Evolutionary conservation across 2,888 invertebrate genomes (phyloP), one percentile per base, ranked within the genome.

Genomic region (Drosophila multiciliata): DNA sequence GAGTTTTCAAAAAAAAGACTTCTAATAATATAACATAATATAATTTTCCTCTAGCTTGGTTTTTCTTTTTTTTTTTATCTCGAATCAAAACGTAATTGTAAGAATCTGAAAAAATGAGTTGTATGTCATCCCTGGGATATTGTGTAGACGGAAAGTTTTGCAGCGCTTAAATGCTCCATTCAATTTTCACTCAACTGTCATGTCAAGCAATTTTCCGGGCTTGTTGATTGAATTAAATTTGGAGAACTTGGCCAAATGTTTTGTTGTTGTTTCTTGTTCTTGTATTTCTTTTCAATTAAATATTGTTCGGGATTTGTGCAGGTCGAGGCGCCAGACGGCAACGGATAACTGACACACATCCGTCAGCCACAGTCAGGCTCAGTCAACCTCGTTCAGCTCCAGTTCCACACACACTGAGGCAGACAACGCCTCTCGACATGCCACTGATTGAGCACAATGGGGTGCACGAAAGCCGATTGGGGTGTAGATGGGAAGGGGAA

Each of bases 281-380:
- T 80, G 58, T 76, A 73, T 90, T 85, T 78, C 78, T 77, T 81
- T 90, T 79, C 80, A 84, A 90, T 90, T 90, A 83, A 84, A 87
- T 89, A 83, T 69, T 75, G 71, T 72, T 50, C 33, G 38, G 66
- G 68, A 70, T 73, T 70, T 73, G 67, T 58, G 60, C 26, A 53
- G 58, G 55, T 59, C 64, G 54, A 52, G 61, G 57, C 74, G 70
- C 69, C 67, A 50, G 70, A 58, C 75, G 70, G 42, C 66, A 66
- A 59, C 64, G 33, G 61, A 65, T 64, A 45, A 65, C 63, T 71
- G 76, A 68, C 75, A 80, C 59, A 75, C 72, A 87, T 78, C 78
- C 71, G 75, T 90, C 80, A 83, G 74, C 63, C 36, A 58, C 50
- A 73, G 69, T 59, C 69, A 62, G 61, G 3, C 45, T 48, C 49